Percentiles rank a stretch among this genome's conserved stretches.
Evolutionary conservation across 2,888 invertebrate genomes (phyloP).

Genomic region (Fissipunctia ypsillon): DNA sequence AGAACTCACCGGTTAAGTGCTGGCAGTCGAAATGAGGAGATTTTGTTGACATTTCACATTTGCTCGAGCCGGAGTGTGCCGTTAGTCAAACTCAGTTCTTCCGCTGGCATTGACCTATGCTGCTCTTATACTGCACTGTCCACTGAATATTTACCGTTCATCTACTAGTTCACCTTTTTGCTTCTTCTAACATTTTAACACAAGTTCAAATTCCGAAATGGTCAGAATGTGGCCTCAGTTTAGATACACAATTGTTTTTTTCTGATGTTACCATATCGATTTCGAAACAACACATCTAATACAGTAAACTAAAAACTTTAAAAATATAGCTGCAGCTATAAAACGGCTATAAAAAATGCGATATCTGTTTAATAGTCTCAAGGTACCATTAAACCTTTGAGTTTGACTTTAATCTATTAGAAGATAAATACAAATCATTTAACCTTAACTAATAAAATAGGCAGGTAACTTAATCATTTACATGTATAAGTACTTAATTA

Average conservation of each 20-base stretch:
- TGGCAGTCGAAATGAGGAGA: conserved; percentile 49
- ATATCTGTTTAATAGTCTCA: conserved; percentile 50
- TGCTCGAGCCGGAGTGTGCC: conserved; percentile 74
- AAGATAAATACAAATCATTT: conserved; percentile 40
- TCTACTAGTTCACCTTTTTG: conserved; percentile 31
- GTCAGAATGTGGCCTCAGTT: conserved; percentile 46
- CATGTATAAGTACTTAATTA: not conserved
- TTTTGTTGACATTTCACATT: conserved; percentile 82
- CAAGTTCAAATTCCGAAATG: conserved; percentile 32
- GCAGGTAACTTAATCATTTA: conserved; percentile 26
- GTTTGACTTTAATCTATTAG: conserved; percentile 46
- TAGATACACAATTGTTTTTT: conserved; percentile 49
- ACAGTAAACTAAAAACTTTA: conserved; percentile 44
- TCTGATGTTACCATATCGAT: conserved; percentile 57
- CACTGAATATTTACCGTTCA: conserved; percentile 49
- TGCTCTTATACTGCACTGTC: conserved; percentile 58
- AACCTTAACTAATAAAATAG: conserved; percentile 35
- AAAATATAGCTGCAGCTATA: conserved; percentile 56
- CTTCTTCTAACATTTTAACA: conserved; percentile 11
- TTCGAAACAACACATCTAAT: conserved; percentile 60
- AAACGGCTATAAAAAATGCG: conserved; percentile 60
- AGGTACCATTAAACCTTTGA: conserved; percentile 48
- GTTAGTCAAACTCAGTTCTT: conserved; percentile 81
- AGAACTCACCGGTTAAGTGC: conserved; percentile 50
- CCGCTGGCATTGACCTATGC: conserved; percentile 85